These are phyloP conservation scores for Drosophila demipolita DNA, from an alignment of 2,888 invertebrate genomes.

Conservation along the genomic window DNA sequence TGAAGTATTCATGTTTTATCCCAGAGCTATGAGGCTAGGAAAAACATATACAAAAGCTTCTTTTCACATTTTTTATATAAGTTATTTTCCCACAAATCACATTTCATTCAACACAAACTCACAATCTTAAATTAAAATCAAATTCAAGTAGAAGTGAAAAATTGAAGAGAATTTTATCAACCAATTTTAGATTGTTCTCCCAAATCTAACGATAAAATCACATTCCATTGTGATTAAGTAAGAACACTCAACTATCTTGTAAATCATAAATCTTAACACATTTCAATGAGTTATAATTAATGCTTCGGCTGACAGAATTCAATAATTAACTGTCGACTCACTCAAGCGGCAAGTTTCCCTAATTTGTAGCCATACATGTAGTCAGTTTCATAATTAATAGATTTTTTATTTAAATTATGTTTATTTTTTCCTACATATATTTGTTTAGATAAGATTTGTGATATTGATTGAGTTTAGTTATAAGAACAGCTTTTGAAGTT, in stretches of 20 bases:
- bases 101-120: neutral
- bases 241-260: conserved; percentile 52
- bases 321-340: conserved; percentile 52
- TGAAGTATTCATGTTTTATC: neutral
- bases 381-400: conserved; percentile 52
- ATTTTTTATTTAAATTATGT: conserved; percentile 47
- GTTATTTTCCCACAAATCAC: neutral
- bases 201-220: conserved; percentile 4
- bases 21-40: neutral
- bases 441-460: conserved; percentile 47
- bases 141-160: neutral
- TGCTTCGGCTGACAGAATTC: conserved; percentile 43
- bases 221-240: conserved; percentile 58
- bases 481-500: conserved; percentile 13
- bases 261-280: conserved; percentile 63
- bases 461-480: conserved; percentile 40
- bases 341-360: conserved; percentile 40
- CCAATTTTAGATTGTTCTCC: neutral
- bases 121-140: conserved; percentile 9
- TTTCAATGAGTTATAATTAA: conserved; percentile 46
- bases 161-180: conserved; percentile 7
- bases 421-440: conserved; percentile 23
- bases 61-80: neutral
- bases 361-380: conserved; percentile 43
- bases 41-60: neutral